phyloP scores from a whole-genome alignment of 2,888 invertebrate genomes.

The Acleris holmiana region DNA sequence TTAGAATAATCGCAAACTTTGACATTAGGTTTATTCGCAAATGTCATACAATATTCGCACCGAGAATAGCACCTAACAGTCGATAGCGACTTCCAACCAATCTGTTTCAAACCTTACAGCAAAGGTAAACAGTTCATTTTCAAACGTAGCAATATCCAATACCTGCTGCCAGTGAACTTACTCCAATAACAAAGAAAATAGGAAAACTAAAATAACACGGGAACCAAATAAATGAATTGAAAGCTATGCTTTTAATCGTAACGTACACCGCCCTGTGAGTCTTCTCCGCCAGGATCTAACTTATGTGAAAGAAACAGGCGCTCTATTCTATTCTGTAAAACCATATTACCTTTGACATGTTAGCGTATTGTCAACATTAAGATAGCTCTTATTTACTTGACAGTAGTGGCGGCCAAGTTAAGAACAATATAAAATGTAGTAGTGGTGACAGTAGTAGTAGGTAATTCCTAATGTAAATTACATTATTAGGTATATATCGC shows the following conservation, averaged over 20 bases:
- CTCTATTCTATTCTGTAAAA: too few relatives aligned
- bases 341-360: too few relatives aligned
- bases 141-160: neutral
- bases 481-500: too few relatives aligned
- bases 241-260: slow-evolving; percentile 1
- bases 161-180: slow-evolving; percentile 26
- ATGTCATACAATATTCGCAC: slow-evolving; percentile 9
- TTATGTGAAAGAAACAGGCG: too few relatives aligned
- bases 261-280: too few relatives aligned
- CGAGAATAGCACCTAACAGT: slow-evolving; percentile 8
- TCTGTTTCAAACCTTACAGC: slow-evolving; percentile 5
- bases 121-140: neutral
- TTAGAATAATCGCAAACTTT: slow-evolving; percentile 13
- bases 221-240: slow-evolving; percentile 17
- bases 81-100: neutral
- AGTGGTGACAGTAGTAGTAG: too few relatives aligned
- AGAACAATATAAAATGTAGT: too few relatives aligned
- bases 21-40: slow-evolving; percentile 8
- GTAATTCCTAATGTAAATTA: too few relatives aligned
- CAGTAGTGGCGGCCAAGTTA: too few relatives aligned
- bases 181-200: slow-evolving; percentile 33
- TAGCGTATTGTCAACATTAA: too few relatives aligned
- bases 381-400: too few relatives aligned
- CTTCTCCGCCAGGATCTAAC: too few relatives aligned
- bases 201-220: slow-evolving; percentile 32